Evolutionary conservation across 2,113 vertebrate genomes (phyloP).

Genomic region (Thymallus thymallus): DNA sequence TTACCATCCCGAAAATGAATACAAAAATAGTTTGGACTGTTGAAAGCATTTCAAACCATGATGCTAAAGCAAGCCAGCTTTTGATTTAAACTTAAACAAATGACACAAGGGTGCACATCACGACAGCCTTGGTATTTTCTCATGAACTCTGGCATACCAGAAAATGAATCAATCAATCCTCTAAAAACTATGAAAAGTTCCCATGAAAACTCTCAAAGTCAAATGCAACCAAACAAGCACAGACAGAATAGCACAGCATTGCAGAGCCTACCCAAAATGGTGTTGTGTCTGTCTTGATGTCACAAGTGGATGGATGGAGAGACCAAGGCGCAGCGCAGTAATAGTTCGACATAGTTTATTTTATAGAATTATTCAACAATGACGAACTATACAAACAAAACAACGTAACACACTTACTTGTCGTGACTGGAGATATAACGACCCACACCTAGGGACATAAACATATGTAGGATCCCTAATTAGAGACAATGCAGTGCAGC

Average conservation of each 20-base stretch:
- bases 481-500: too few relatives aligned
- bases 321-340: too few relatives aligned
- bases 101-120: conserved; percentile 24
- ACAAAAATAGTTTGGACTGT: background rate
- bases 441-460: too few relatives aligned
- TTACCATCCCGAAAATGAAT: background rate
- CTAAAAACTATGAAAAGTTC: conserved; percentile 27
- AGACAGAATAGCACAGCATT: background rate
- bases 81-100: conserved; percentile 30
- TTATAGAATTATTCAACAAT: too few relatives aligned
- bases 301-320: too few relatives aligned
- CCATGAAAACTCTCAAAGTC: background rate
- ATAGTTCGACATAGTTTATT: too few relatives aligned
- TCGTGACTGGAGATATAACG: too few relatives aligned
- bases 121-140: conserved; percentile 52
- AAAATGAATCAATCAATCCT: conserved; percentile 52
- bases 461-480: too few relatives aligned
- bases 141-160: conserved; percentile 51
- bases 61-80: background rate
- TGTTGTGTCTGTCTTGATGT: too few relatives aligned
- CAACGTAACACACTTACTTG: too few relatives aligned
- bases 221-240: background rate
- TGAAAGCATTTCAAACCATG: background rate
- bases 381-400: too few relatives aligned
- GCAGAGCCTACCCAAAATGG: conserved; percentile 2